Evolutionary conservation across 2,888 invertebrate species (phyloP), one percentile per base, ranked within the genome.

Genomic region (Iphiclides podalirius): DNA sequence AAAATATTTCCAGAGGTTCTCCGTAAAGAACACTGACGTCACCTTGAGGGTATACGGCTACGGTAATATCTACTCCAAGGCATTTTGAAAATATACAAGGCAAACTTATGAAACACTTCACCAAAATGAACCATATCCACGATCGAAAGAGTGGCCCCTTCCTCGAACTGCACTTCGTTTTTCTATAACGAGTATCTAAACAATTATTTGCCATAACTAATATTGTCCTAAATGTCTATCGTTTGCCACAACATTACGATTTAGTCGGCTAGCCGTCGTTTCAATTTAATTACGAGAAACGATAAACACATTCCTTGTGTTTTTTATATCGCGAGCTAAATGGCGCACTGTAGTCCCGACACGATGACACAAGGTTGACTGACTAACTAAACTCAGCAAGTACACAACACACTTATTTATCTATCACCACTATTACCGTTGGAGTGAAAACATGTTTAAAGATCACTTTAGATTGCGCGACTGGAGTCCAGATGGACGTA

Each of bases 1-100:
- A 94, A 52, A 82, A 90, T 60, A 94, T 90, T 64, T 91, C 90
- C 61, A 94, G 74, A 1, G 93, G 86, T 14, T 90, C 65, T 1
- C 94, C 93, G 65, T 90, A 88, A 55, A 84, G 82, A 43, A 94
- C 70, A 45, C 81, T 71, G 50, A 92, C 90, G 62, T 90, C 90
- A 46, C 92, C 91, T 49, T 71, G 73, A 12, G 93, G 93, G 47
- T 81, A 68, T 14, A 90, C 79, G 11, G 71, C 61, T n/a, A 84
- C 70, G 11, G 81, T 70, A 26, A 77, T 66, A 51, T 75, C 64
- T 11, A 74, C 67, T 39, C 67, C 75, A 37, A 71, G 72, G 64
- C 83, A 84, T 54, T 60, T 70, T 37, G 81, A 75, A 59, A 73
- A 72, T 63, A 78, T 73, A 55, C 77, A 77, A 46, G 81, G 81